Evolutionary conservation across 2,888 invertebrate genomes (phyloP).

Genomic region (Digitonthophagus gazella): DNA sequence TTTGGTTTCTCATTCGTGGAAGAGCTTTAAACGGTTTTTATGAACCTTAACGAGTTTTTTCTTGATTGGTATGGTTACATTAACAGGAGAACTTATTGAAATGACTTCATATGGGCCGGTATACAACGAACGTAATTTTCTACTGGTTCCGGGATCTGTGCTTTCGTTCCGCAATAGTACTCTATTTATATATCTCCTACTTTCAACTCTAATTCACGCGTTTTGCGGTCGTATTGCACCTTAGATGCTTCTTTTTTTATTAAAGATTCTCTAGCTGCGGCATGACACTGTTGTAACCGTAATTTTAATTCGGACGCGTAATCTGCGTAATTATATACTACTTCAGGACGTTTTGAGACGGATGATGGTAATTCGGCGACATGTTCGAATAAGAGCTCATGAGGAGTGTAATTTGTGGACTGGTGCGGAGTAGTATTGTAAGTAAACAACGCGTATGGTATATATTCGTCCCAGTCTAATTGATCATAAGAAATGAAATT

Average conservation of each 20-base stretch:
- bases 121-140: neutral
- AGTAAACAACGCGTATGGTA: too few relatives aligned
- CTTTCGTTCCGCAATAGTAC: conserved; percentile 4
- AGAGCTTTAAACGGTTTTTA: neutral
- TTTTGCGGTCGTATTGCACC: neutral
- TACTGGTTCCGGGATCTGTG: neutral
- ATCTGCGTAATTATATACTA: neutral
- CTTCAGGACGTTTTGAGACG: neutral
- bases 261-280: neutral
- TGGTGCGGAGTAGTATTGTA: too few relatives aligned
- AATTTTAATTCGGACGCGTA: neutral
- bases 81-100: conserved; percentile 3
- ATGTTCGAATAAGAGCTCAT: neutral
- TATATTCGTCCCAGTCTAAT: conserved; percentile 42
- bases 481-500: conserved; percentile 37
- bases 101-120: neutral
- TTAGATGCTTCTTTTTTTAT: neutral
- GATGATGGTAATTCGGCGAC: neutral
- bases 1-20: neutral
- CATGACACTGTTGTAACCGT: neutral
- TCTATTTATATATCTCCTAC: neutral
- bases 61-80: neutral
- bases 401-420: too few relatives aligned
- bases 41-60: conserved; percentile 2
- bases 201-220: neutral